A percentile compares a stretch with the other conserved stretches of the same genome.
These are phyloP conservation scores for Ectemnius lituratus DNA, from an alignment of 2,888 invertebrate species.

Conservation along the genomic window DNA sequence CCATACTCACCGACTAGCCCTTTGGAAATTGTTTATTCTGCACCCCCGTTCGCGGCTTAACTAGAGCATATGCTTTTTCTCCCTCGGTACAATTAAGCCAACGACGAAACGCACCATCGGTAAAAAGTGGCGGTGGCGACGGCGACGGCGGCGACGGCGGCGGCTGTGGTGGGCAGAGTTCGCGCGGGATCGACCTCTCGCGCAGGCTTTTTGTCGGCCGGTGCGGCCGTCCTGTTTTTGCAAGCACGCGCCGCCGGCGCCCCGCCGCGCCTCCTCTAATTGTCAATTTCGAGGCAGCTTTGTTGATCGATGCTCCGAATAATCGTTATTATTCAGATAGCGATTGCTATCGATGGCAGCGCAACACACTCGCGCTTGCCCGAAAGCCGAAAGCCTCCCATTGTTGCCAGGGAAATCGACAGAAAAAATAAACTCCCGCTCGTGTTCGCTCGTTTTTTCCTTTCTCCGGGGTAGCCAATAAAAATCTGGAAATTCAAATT, in stretches of 20 bases:
- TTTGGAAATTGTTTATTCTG: background rate
- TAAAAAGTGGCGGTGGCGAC: no score
- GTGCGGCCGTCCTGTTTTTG: no score
- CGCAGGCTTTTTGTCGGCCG: no score
- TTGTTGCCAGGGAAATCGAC: background rate
- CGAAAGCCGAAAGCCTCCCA: background rate
- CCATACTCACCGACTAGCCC: background rate
- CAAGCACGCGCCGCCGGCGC: no score
- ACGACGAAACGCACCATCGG: constrained; percentile 3
- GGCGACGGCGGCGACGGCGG: no score
- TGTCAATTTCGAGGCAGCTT: background rate
- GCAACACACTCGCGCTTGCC: background rate
- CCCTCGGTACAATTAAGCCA: background rate
- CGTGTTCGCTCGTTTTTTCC: background rate
- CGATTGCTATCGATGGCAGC: background rate
- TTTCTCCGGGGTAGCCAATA: background rate
- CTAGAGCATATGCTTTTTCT: background rate
- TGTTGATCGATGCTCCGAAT: constrained; percentile 7
- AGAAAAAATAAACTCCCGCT: background rate
- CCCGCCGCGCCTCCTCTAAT: no score
- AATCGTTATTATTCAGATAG: constrained; percentile 7
- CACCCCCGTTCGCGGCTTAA: background rate
- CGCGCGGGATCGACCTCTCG: no score
- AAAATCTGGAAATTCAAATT: constrained; percentile 13
- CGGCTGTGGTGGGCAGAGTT: no score